Evolutionary conservation across 2,797 vertebrate genomes (phyloP).

Genomic region (Etheostoma nigrum): DNA sequence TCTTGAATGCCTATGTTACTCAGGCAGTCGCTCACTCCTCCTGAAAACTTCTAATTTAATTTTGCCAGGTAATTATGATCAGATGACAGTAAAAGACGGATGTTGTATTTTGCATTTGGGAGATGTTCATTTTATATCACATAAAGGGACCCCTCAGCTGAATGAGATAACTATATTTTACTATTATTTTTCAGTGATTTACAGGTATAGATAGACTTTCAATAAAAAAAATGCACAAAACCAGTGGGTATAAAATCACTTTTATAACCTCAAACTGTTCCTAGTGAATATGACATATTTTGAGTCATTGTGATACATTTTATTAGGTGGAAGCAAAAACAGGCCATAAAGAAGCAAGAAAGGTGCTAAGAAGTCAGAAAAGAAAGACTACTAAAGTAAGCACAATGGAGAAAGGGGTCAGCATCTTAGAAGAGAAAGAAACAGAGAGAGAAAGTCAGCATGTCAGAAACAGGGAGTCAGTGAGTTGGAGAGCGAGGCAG

Average conservation of each 20-base stretch:
- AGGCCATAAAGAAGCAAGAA: neutral
- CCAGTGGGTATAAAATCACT: neutral
- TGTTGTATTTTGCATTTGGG: neutral
- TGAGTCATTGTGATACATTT: no score
- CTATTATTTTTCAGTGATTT: neutral
- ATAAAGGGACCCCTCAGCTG: neutral
- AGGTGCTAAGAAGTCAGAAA: slow-evolving; percentile 11
- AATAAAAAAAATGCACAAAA: no score
- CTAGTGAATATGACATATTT: no score
- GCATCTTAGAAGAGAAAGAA: slow-evolving; percentile 24
- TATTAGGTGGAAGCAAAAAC: no score
- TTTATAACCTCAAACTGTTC: no score
- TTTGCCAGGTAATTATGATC: slow-evolving; percentile 47
- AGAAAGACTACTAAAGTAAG: slow-evolving; percentile 32
- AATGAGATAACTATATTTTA: no score
- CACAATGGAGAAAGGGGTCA: slow-evolving; percentile 29
- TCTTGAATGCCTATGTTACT: neutral
- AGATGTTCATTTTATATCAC: neutral
- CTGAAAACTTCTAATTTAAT: slow-evolving; percentile 56
- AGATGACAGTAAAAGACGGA: slow-evolving; percentile 43
- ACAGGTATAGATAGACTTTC: neutral
- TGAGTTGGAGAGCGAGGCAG: slow-evolving; percentile 31
- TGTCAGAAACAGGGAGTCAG: slow-evolving; percentile 30
- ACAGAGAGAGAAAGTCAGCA: slow-evolving; percentile 35
- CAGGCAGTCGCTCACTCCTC: slow-evolving; percentile 29